Base-by-base conservation (phyloP, 2,797 vertebrate genomes). In the Hyperoplus lanceolatus region DNA sequence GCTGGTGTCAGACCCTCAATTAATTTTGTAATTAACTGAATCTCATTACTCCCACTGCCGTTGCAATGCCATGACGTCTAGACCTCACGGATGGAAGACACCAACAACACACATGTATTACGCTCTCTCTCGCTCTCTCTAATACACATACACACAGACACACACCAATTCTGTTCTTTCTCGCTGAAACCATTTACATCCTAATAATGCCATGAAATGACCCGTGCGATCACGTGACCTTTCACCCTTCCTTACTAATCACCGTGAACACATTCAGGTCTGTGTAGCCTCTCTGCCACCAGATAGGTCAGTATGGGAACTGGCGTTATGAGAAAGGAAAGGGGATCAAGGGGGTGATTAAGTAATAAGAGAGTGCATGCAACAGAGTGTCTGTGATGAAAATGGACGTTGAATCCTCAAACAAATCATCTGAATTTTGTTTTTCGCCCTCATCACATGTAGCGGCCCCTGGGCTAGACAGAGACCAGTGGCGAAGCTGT, bases 11-110 rank as follows among this genome's bases (percentile, higher is more conserved):
- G 79, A 80, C 74, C 80, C 74, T 89, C 88, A 88, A 88, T 93
- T 92, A 88, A 89, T 92, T 90, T 89, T 55, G 84, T 92, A 85
- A 88, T 93, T 90, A 92, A 91, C 82, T 29, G 76, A 87, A 90
- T 91, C 89, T 86, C 80, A 83, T 92, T 90, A 84, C 87, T 82
- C 68, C 87, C 66, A 66, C 63, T 64, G 73, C 66, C 36, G 55
- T 69, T 58, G 39, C 84, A 58, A 6, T 81, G 39, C 75, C 80
- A 29, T 77, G 84, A 80, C 11, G 61, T 75, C 70, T 78, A 77
- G 39, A 18, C 78, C 81, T 73, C 63, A 29, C 11, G 48, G 51
- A 58, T 77, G 58, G 67, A 79, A 75, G 80, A 67, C 14, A 16
- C 69, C n/a, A 11, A 75, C 55, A 12, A 42, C 81, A 63, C 72